Percentiles rank a stretch among this genome's conserved stretches.
Evolutionary conservation across 37 sponge, comb jelly and placozoan species (phyloP).

Genomic region (Chondrosia reniformis): DNA sequence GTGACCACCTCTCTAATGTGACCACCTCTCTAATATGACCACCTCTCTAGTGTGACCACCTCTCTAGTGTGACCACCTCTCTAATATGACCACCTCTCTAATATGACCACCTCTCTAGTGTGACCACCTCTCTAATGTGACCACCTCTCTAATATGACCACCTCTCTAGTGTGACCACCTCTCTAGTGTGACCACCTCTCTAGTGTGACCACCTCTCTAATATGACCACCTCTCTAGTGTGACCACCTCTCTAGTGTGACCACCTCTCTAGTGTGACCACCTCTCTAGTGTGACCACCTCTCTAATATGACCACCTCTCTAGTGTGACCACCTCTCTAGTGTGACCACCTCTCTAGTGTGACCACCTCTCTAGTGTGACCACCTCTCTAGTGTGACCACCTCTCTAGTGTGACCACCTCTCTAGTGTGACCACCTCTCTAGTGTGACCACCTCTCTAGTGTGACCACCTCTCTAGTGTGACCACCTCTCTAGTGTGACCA

Average conservation of each 20-base stretch:
- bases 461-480: too few relatives aligned
- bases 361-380: background rate
- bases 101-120: too few relatives aligned
- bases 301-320: too few relatives aligned
- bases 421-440: background rate
- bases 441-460: background rate
- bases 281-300: background rate
- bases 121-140: background rate
- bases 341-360: background rate
- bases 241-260: too few relatives aligned
- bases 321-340: too few relatives aligned
- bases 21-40: slow-evolving; percentile 16
- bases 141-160: background rate
- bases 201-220: background rate
- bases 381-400: slow-evolving; percentile 25
- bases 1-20: background rate
- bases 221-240: slow-evolving; percentile 3
- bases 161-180: too few relatives aligned
- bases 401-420: background rate
- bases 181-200: background rate
- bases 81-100: background rate
- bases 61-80: background rate
- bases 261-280: background rate
- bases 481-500: background rate
- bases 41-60: background rate